phyloP scores from a whole-genome alignment of 2,113 vertebrate species.

The Gobiocypris rarus region DNA sequence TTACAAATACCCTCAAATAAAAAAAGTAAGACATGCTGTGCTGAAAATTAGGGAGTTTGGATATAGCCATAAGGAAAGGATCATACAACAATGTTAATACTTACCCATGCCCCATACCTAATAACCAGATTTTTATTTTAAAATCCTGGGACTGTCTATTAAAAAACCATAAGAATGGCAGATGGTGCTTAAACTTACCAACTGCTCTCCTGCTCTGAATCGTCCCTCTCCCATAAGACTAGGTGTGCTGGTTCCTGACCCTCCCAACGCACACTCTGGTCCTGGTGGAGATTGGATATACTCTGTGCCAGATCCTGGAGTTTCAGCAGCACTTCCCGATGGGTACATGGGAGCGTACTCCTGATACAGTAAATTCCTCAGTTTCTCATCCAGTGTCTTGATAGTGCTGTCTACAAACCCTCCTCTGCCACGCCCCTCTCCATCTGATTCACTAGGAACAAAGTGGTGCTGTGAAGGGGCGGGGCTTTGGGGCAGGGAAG shows the following conservation, averaged over 20 bases:
- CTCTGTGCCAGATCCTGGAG: constrained; percentile 79
- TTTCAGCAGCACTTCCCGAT: constrained; percentile 82
- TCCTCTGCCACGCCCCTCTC: constrained; percentile 86
- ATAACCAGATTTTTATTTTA: not conserved
- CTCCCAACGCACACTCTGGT: constrained; percentile 73
- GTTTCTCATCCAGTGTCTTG: constrained; percentile 94
- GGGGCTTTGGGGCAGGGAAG: constrained; percentile 83
- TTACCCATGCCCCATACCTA: not conserved
- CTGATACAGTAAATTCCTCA: constrained; percentile 94
- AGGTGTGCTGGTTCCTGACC: constrained; percentile 65
- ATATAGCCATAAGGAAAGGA: not conserved
- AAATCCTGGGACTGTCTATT: no score
- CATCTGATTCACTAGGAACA: constrained; percentile 82
- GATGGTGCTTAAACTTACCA: constrained; percentile 62
- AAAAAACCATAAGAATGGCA: no score
- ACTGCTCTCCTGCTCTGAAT: constrained; percentile 75
- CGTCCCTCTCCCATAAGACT: constrained; percentile 62
- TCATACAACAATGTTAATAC: not conserved
- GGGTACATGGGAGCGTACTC: constrained; percentile 90
- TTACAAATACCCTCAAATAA: not conserved
- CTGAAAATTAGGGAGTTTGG: not conserved
- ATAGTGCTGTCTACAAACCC: constrained; percentile 95
- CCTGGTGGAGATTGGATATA: constrained; percentile 79
- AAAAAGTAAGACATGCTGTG: not conserved
- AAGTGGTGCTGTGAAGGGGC: constrained; percentile 68